Conservation (phyloP, 2,888 invertebrate species). For the Melolontha melolontha region DNA sequence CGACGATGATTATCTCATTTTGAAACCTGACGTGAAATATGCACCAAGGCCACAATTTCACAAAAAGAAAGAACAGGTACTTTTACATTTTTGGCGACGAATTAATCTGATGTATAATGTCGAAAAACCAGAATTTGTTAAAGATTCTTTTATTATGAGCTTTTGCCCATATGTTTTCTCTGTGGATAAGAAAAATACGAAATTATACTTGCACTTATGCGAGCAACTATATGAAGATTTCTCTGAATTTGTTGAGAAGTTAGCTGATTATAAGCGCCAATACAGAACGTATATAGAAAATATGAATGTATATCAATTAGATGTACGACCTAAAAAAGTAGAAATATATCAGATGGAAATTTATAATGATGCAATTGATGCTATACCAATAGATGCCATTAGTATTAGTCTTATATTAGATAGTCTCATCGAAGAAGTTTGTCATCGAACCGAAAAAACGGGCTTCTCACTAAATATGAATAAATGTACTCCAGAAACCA, state of each 20-base stretch:
- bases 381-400: slow-evolving; percentile 32
- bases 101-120: slow-evolving; percentile 20
- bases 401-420: slow-evolving; percentile 33
- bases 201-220: slow-evolving; percentile 28
- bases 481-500: slow-evolving; percentile 1
- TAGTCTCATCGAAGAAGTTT: slow-evolving; percentile 36
- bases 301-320: slow-evolving; percentile 30
- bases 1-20: slow-evolving; percentile 7
- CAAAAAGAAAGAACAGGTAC: slow-evolving; percentile 19
- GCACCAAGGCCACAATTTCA: slow-evolving; percentile 6
- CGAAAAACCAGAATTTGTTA: slow-evolving; percentile 12
- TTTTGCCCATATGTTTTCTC: slow-evolving; percentile 23
- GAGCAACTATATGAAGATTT: slow-evolving; percentile 39
- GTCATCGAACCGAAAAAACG: slow-evolving; percentile 11
- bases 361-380: slow-evolving; percentile 35
- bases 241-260: slow-evolving; percentile 22
- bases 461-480: neutral
- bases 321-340: slow-evolving; percentile 7
- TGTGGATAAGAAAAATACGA: slow-evolving; percentile 24
- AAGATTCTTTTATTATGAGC: slow-evolving; percentile 38
- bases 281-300: slow-evolving; percentile 37
- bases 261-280: slow-evolving; percentile 23
- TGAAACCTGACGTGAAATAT: slow-evolving; percentile 4
- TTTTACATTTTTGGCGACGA: slow-evolving; percentile 27
- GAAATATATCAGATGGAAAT: slow-evolving; percentile 22